A percentile compares a stretch with the other conserved stretches of the same genome.
phyloP scores from a whole-genome alignment of 2,113 vertebrate genomes.

The Cavia porcellus region DNA sequence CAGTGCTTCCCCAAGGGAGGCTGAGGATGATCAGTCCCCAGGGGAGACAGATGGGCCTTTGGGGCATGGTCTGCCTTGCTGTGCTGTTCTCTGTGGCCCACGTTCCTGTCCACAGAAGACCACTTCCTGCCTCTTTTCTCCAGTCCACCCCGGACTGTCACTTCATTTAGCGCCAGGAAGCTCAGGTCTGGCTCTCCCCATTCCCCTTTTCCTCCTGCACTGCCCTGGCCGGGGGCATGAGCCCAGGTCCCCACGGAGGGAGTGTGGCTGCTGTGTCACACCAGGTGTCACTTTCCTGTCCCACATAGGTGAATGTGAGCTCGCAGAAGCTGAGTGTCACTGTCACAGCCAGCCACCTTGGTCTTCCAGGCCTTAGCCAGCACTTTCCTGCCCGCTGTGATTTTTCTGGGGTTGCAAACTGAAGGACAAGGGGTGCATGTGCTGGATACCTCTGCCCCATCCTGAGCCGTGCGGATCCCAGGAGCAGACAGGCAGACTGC shows the following conservation, averaged over 20 bases:
- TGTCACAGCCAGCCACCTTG: not conserved
- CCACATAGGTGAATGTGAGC: not conserved
- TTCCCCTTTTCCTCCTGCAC: not conserved
- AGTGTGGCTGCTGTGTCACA: rapidly evolving
- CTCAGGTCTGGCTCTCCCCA: not conserved
- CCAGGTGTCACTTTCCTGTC: not conserved
- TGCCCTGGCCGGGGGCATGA: not conserved
- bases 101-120: not conserved
- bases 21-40: not conserved
- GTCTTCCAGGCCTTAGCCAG: not conserved
- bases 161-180: not conserved
- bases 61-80: not conserved
- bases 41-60: not conserved
- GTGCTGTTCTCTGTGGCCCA: not conserved
- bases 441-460: too few relatives aligned
- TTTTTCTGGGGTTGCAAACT: not conserved
- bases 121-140: not conserved
- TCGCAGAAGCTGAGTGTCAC: not conserved
- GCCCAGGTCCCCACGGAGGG: not conserved
- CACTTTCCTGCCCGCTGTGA: not conserved
- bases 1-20: not conserved
- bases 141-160: not conserved
- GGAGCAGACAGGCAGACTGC: not conserved
- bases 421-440: not conserved
- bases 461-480: not conserved